Conservation (phyloP, 2,888 invertebrate genomes). For the Ophion ellenae region DNA sequence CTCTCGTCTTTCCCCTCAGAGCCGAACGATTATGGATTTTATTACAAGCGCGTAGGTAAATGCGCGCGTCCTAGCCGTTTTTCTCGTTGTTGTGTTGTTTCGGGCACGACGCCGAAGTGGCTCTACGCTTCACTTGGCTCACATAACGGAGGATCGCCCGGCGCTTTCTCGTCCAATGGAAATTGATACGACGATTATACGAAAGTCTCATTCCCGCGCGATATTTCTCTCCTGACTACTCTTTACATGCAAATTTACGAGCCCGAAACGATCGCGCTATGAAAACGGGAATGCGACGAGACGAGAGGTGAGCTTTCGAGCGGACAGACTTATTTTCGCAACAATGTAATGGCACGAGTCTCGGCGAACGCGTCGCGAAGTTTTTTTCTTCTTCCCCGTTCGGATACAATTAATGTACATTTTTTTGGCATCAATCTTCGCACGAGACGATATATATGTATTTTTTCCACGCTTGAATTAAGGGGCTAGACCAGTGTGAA, state of each 20-base stretch:
- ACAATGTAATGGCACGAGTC: slow-evolving; percentile 6
- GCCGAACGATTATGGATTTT: slow-evolving; percentile 20
- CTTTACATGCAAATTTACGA: slow-evolving; percentile 28
- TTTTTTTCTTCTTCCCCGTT: no score
- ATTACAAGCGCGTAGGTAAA: slow-evolving; percentile 24
- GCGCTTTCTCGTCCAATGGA: slow-evolving; percentile 49
- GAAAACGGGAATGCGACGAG: slow-evolving; percentile 25
- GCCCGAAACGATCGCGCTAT: slow-evolving; percentile 9
- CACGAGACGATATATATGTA: no score
- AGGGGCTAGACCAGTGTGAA: no score
- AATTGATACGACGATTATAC: slow-evolving; percentile 42
- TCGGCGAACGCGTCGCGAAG: neutral
- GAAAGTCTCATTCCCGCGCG: slow-evolving; percentile 26
- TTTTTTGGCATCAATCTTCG: no score
- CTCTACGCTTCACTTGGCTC: slow-evolving; percentile 29
- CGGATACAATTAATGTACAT: no score
- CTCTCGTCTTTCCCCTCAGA: slow-evolving; percentile 10
- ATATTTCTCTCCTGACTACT: slow-evolving; percentile 17
- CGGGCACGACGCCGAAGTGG: neutral
- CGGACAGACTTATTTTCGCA: neutral
- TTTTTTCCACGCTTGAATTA: slow-evolving; percentile 40
- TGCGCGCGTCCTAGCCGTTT: neutral
- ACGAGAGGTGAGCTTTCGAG: neutral
- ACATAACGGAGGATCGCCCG: slow-evolving; percentile 16
- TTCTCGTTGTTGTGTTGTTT: neutral